Conservation (phyloP, 1,140 invertebrate species). For the Temnothorax longispinosus region DNA sequence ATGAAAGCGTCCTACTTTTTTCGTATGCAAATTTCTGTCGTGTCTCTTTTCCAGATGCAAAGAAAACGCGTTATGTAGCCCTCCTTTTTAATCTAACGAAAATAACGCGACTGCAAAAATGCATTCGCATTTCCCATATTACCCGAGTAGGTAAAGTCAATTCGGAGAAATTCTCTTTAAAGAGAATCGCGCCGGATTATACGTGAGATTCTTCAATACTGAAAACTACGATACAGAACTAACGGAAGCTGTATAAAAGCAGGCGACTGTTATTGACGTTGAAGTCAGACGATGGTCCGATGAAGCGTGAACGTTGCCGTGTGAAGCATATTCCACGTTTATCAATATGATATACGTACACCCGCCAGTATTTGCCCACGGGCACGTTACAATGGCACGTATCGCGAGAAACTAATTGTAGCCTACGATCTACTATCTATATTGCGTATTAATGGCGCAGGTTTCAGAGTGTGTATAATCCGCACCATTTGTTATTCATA, state of each 20-base stretch:
- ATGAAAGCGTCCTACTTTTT: slow-evolving; percentile 23
- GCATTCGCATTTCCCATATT: background rate
- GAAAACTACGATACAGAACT: background rate
- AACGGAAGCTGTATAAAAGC: background rate
- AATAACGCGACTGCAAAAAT: background rate
- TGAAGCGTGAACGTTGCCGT: slow-evolving; percentile 4
- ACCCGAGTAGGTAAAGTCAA: background rate
- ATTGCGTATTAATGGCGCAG: slow-evolving; percentile 29
- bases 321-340: slow-evolving; percentile 18
- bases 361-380: slow-evolving; percentile 7
- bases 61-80: background rate
- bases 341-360: slow-evolving; percentile 32
- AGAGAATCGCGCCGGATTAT: background rate
- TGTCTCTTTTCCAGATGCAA: slow-evolving; percentile 21
- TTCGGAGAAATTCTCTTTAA: background rate
- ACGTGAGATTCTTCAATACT: background rate
- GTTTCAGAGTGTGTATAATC: background rate
- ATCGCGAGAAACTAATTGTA: slow-evolving; percentile 31
- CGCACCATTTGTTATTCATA: slow-evolving; percentile 37
- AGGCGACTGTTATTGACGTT: background rate
- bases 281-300: slow-evolving; percentile 3
- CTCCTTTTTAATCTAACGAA: slow-evolving; percentile 9
- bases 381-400: slow-evolving; percentile 1
- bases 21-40: slow-evolving; percentile 40
- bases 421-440: slow-evolving; percentile 21